Evolutionary conservation across 2,888 invertebrate genomes (phyloP).

Genomic region (Drosophila picticornis): DNA sequence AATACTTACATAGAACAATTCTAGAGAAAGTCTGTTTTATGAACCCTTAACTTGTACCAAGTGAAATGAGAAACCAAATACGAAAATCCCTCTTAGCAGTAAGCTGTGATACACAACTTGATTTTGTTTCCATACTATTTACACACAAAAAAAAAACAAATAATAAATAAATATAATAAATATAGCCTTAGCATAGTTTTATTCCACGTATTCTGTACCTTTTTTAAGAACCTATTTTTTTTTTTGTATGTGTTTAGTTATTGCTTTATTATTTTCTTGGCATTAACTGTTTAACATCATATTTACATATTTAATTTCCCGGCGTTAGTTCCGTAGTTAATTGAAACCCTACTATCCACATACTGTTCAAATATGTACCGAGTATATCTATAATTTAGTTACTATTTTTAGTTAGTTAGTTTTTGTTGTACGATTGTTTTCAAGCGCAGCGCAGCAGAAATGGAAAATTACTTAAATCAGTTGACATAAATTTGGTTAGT

Average conservation of each 20-base stretch:
- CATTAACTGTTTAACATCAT: constrained; percentile 25
- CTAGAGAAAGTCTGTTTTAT: constrained; percentile 35
- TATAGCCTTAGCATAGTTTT: constrained; percentile 38
- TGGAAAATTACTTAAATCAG: neutral
- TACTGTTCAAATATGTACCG: constrained; percentile 9
- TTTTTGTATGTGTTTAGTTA: constrained; percentile 42
- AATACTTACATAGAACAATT: constrained; percentile 26
- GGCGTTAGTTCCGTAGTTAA: constrained; percentile 47
- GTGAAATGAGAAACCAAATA: constrained; percentile 10
- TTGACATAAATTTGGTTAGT: neutral
- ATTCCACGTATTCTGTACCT: constrained; percentile 32
- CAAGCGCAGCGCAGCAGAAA: neutral
- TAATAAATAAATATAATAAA: constrained; percentile 3
- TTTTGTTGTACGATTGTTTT: constrained; percentile 23
- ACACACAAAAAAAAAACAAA: constrained; percentile 10
- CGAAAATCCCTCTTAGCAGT: constrained; percentile 42
- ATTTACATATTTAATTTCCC: constrained; percentile 21
- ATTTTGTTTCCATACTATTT: constrained; percentile 16
- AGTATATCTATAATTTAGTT: constrained; percentile 24
- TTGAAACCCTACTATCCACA: constrained; percentile 1
- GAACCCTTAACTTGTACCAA: constrained; percentile 13
- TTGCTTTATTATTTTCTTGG: constrained; percentile 55
- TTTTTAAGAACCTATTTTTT: constrained; percentile 7
- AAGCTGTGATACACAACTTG: constrained; percentile 31
- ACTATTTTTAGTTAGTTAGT: constrained; percentile 12